Evolutionary conservation across 2,888 invertebrate genomes (phyloP).

Genomic region (Minunthozetes semirufus): DNA sequence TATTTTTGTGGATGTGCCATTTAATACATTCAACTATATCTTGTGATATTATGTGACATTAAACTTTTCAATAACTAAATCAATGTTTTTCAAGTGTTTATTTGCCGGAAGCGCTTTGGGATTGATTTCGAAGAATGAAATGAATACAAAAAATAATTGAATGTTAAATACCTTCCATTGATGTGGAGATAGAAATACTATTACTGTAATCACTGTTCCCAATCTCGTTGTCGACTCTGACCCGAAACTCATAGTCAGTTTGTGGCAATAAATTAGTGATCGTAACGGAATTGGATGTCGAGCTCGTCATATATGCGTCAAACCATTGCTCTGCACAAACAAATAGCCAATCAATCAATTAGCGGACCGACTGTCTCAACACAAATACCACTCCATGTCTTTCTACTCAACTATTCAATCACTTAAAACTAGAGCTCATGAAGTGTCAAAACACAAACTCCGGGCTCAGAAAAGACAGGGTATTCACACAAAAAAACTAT

Average conservation of each 20-base stretch:
- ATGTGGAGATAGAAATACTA: conserved; percentile 42
- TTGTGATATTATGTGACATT: too few relatives aligned
- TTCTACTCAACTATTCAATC: too few relatives aligned
- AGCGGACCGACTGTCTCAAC: neutral
- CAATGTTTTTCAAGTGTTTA: too few relatives aligned
- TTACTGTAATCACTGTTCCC: conserved; percentile 40
- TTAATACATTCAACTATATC: too few relatives aligned
- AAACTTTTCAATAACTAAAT: too few relatives aligned
- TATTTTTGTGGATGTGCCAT: too few relatives aligned
- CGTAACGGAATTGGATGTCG: conserved; percentile 33
- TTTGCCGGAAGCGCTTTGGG: too few relatives aligned
- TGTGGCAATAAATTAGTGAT: conserved; percentile 39
- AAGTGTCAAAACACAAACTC: too few relatives aligned
- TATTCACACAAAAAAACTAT: neutral
- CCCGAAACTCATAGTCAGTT: conserved; percentile 40
- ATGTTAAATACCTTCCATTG: conserved; percentile 45
- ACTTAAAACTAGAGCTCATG: too few relatives aligned
- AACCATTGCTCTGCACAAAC: conserved; percentile 32
- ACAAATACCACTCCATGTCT: neutral
- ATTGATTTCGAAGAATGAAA: too few relatives aligned
- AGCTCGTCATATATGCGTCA: conserved; percentile 31
- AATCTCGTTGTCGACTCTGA: conserved; percentile 41
- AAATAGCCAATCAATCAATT: conserved; percentile 12
- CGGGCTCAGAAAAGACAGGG: neutral
- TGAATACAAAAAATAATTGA: too few relatives aligned